phyloP scores from a whole-genome alignment of 2,888 invertebrate genomes.

The Platerodrilus igneus region DNA sequence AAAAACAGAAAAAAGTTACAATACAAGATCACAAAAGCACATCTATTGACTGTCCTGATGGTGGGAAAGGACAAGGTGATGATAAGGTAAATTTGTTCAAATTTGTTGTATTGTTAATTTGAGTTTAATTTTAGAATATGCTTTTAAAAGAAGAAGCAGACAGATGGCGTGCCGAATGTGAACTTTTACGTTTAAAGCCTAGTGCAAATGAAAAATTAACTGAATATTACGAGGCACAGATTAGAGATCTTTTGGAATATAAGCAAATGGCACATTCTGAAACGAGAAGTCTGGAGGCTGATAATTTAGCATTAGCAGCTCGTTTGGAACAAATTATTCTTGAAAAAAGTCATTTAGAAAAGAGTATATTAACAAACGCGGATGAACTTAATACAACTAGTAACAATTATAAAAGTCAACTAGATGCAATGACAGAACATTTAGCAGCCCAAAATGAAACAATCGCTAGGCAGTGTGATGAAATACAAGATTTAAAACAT shows the following conservation, averaged over 20 bases:
- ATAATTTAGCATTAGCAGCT: slow-evolving; percentile 46
- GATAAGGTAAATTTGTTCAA: slow-evolving; percentile 12
- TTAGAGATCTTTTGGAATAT: slow-evolving; percentile 38
- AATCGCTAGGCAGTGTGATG: slow-evolving; percentile 74
- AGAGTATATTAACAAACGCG: slow-evolving; percentile 53
- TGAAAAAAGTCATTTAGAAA: slow-evolving; percentile 52
- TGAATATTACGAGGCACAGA: slow-evolving; percentile 43
- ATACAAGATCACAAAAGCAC: neutral
- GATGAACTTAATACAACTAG: slow-evolving; percentile 65
- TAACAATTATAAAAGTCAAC: slow-evolving; percentile 64
- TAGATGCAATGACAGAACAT: slow-evolving; percentile 74
- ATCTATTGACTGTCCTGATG: too few species aligned
- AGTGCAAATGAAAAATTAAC: slow-evolving; percentile 40
- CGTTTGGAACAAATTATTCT: slow-evolving; percentile 51
- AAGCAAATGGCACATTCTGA: slow-evolving; percentile 40
- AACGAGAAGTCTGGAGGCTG: slow-evolving; percentile 40
- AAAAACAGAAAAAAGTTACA: slow-evolving; percentile 54
- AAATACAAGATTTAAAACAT: slow-evolving; percentile 66
- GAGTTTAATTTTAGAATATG: slow-evolving; percentile 35
- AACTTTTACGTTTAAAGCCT: slow-evolving; percentile 52
- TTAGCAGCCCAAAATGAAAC: slow-evolving; percentile 79
- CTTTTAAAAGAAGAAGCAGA: slow-evolving; percentile 68
- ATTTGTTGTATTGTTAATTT: slow-evolving; percentile 3
- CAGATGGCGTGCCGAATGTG: slow-evolving; percentile 69
- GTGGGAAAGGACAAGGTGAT: slow-evolving; percentile 15